Base-by-base conservation (phyloP, 2,113 vertebrate species). In the Pterocles gutturalis region DNA sequence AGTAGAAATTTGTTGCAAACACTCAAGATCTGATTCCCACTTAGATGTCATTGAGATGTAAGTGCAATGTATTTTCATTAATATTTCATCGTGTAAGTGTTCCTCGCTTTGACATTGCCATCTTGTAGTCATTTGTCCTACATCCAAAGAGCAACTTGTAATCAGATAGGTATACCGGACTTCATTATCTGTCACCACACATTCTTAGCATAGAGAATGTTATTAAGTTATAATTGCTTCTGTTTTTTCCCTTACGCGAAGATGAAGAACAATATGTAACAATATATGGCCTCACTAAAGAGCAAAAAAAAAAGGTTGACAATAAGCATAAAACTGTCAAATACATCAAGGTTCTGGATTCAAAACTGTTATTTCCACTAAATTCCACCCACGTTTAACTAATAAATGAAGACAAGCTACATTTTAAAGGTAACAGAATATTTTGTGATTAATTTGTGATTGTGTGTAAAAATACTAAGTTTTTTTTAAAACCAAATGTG, bases 11-110 rank as follows among this genome's bases (percentile, higher is more conserved):
- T 96, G 87, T 95, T 97, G 87, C 80, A 87, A 96, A 96, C 87
- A 85, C 89, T 98, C 77, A 61, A 87, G 95, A 84, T 95, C 94
- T 97, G 96, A 97, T 97, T 96, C 95, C 92, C 90, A 97, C 97
- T 98, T 96, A 97, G 95, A 95, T 97, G 93, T 96, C 90, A 81
- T 83, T 87, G 94, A 97, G 95, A 95, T 24, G 7, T 81, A 96
- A 98, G 78, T 94, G 80, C 86, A 89, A 96, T 82, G 89, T 95
- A 95, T 93, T 90, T 92, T 93, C 93, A 98, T 98, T 97, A 98
- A 98, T 97, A 97, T 98, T 98, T 98, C 93, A 98, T 96, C 24
- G 17, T 67, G 46, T 88, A 93, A 95, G 87, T 93, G 70, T 96
- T 90, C 90, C 88, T 93, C 88, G 87, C 96, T 97, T 93, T 98